phyloP scores from a whole-genome alignment of 2,888 invertebrate species.

The Eubasilissa splendida region DNA sequence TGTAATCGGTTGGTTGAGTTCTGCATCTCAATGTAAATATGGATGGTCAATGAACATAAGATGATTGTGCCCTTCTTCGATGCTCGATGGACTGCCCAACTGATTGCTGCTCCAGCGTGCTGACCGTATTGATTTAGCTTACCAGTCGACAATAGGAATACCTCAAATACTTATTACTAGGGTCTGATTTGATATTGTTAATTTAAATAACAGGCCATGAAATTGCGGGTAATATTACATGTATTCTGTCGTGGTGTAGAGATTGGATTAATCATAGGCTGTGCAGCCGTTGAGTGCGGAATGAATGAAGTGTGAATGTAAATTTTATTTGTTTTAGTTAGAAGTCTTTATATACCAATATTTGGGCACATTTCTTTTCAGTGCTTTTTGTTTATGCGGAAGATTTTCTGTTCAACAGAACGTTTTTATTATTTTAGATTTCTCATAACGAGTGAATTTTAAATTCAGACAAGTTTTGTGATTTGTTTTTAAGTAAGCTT shows the following conservation, averaged over 20 bases:
- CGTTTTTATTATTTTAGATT: conserved; percentile 67
- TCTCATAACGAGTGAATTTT: conserved; percentile 67
- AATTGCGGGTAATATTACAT: conserved; percentile 39
- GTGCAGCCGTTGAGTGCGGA: conserved; percentile 9
- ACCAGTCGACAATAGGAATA: conserved; percentile 31
- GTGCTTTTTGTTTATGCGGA: conserved; percentile 50
- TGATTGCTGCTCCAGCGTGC: background rate
- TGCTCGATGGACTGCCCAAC: background rate
- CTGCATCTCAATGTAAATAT: background rate
- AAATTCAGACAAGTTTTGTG: conserved; percentile 73
- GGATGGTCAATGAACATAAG: no score
- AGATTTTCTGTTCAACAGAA: conserved; percentile 57
- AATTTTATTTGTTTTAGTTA: conserved; percentile 48
- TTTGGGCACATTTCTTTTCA: conserved; percentile 42
- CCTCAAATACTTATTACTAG: conserved; percentile 39
- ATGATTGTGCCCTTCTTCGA: no score
- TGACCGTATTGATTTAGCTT: conserved; percentile 17
- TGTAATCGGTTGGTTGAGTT: background rate
- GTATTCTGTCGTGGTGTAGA: conserved; percentile 19
- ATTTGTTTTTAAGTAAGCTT: conserved; percentile 63
- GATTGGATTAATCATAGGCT: conserved; percentile 26
- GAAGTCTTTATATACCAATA: conserved; percentile 42
- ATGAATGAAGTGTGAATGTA: conserved; percentile 47
- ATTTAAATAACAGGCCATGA: conserved; percentile 39
- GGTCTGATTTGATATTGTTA: conserved; percentile 45